phyloP scores from a whole-genome alignment of 2,797 vertebrate species.

The Sardinella longiceps region DNA sequence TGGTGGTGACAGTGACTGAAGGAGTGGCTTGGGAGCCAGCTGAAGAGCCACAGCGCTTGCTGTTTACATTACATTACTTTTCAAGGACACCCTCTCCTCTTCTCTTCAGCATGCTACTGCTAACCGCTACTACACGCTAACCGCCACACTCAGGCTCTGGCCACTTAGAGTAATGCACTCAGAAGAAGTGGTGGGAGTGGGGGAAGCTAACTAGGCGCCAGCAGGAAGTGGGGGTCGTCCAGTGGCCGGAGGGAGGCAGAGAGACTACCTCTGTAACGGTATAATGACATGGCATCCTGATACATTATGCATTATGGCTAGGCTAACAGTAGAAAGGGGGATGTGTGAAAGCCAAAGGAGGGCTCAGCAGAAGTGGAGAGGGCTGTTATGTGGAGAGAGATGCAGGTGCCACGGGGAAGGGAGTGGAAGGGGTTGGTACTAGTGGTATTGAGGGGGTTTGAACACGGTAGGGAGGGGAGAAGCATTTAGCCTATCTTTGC shows the following conservation, averaged over 20 bases:
- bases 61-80: conserved; percentile 32
- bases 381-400: neutral
- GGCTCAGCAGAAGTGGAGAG: neutral
- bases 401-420: neutral
- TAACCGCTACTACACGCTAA: neutral
- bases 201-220: neutral
- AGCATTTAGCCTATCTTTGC: neutral
- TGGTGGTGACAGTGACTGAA: neutral
- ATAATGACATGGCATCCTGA: conserved; percentile 12
- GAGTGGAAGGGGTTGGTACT: too few relatives aligned
- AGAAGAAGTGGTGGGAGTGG: neutral
- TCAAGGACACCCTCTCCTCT: conserved; percentile 27
- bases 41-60: neutral
- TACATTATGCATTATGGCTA: neutral
- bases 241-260: neutral
- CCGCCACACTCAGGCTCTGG: neutral
- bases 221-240: neutral
- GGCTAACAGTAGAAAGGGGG: neutral
- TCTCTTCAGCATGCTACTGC: neutral
- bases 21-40: neutral
- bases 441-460: neutral
- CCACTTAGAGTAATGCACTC: conserved; percentile 12
- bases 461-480: neutral
- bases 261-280: neutral
- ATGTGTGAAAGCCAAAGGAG: neutral